Conservation (phyloP, 2,797 vertebrate genomes). For the Pogoniulus pusillus region DNA sequence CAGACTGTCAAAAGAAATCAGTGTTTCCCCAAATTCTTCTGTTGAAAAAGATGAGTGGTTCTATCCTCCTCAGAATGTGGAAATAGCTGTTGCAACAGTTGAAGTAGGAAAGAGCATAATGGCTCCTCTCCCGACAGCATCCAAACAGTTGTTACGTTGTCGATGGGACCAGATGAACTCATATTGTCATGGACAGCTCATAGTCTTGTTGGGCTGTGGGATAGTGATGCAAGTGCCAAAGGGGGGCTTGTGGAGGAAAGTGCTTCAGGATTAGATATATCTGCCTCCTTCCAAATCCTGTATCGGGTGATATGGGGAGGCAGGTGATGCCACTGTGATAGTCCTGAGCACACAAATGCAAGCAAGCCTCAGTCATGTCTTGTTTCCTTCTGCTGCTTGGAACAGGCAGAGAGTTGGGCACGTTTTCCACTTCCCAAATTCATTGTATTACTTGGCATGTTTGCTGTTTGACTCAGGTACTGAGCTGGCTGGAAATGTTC, state of each 20-base stretch:
- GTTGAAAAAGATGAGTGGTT: background rate
- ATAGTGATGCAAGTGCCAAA: too few relatives aligned
- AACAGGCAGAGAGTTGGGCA: rapidly evolving
- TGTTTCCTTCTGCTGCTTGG: background rate
- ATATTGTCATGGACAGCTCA: rapidly evolving
- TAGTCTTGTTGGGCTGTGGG: background rate
- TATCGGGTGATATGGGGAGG: rapidly evolving
- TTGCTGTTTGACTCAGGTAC: background rate
- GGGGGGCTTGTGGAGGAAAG: background rate
- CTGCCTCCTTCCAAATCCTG: background rate
- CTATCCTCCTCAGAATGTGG: background rate
- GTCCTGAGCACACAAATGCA: background rate
- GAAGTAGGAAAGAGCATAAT: background rate
- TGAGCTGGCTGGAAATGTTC: background rate
- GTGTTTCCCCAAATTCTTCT: background rate
- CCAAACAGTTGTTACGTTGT: rapidly evolving
- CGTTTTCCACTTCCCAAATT: background rate
- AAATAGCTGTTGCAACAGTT: background rate
- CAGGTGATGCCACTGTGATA: background rate
- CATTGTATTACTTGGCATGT: background rate
- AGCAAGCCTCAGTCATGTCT: background rate
- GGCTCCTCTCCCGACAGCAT: background rate
- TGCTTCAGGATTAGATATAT: too few relatives aligned
- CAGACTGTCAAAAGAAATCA: background rate
- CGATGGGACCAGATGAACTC: background rate